A percentile compares a stretch with the other conserved stretches of the same genome.
phyloP scores from a whole-genome alignment of 2,797 vertebrate species.

The Nannoperca obscura region DNA sequence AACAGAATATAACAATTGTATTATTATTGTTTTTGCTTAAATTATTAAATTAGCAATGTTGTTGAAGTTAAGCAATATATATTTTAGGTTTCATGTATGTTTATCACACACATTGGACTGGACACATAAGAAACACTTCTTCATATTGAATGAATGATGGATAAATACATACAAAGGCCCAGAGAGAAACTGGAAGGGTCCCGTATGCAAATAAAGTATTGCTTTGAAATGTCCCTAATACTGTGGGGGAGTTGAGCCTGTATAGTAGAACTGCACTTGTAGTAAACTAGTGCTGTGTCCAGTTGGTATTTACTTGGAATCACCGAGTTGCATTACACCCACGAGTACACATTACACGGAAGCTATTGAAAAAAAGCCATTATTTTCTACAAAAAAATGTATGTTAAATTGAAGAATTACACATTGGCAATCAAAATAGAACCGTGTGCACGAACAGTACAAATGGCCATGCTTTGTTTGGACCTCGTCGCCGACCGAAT shows the following conservation, averaged over 20 bases:
- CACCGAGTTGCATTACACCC: background rate
- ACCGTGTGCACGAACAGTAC: background rate
- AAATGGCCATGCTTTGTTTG: background rate
- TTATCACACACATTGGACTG: background rate
- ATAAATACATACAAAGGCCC: background rate
- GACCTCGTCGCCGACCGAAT: background rate
- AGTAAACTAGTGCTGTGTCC: background rate
- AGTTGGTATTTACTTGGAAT: background rate
- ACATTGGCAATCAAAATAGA: background rate
- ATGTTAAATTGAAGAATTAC: background rate
- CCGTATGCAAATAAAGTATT: background rate
- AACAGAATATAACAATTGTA: slow-evolving; percentile 4
- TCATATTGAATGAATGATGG: background rate
- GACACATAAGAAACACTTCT: background rate
- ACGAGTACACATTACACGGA: background rate
- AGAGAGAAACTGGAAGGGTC: background rate
- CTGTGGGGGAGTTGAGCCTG: background rate
- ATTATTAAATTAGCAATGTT: background rate
- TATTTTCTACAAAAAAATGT: background rate
- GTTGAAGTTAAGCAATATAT: background rate
- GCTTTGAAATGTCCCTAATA: background rate
- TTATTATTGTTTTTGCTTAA: background rate
- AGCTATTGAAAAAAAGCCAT: background rate
- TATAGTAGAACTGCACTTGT: background rate
- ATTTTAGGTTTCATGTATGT: background rate